These are phyloP conservation scores for Papilio glaucus DNA, from an alignment of 1,140 invertebrate genomes.

Conservation along the genomic window DNA sequence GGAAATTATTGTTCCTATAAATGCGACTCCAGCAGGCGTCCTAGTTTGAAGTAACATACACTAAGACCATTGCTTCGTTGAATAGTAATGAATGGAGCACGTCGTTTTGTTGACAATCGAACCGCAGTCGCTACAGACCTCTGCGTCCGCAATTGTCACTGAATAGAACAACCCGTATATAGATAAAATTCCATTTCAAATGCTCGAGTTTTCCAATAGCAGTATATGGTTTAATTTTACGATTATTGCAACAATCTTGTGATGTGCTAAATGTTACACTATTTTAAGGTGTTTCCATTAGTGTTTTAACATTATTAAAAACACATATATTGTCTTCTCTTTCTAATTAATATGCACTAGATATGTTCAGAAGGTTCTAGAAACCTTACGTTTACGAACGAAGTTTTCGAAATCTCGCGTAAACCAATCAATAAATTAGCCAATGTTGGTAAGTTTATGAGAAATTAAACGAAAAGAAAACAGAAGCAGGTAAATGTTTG, in stretches of 20 bases:
- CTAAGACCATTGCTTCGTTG: too few species aligned
- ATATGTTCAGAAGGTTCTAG: background rate
- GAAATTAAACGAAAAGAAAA: background rate
- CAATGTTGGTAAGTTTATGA: background rate
- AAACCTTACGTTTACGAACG: too few species aligned
- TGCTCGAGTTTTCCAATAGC: conserved; percentile 10
- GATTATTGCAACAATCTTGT: background rate
- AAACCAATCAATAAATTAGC: background rate
- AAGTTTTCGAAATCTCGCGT: background rate
- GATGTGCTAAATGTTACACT: background rate
- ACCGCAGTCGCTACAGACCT: background rate
- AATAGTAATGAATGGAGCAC: background rate
- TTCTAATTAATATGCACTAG: background rate
- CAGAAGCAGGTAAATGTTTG: background rate
- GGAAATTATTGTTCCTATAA: too few species aligned
- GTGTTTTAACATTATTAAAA: background rate
- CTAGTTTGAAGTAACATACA: too few species aligned
- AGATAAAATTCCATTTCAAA: conserved; percentile 2
- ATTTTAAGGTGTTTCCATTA: background rate
- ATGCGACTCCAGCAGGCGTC: background rate
- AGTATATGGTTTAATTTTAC: background rate
- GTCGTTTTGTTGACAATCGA: conserved; percentile 20
- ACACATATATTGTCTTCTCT: background rate
- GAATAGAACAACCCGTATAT: background rate
- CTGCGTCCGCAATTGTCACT: background rate